Evolutionary conservation across 2,888 invertebrate species (phyloP).

Genomic region (Dynastes maya): DNA sequence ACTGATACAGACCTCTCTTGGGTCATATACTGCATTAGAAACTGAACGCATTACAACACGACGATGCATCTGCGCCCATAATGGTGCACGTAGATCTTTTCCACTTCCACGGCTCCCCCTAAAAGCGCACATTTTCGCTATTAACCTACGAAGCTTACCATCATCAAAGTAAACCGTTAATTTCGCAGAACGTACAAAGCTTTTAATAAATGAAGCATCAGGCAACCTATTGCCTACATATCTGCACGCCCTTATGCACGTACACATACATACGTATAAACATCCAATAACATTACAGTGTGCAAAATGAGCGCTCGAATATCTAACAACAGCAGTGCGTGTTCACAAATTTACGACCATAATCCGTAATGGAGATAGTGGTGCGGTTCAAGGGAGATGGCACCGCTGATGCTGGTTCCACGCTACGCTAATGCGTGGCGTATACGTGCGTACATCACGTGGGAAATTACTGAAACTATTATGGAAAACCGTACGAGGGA

Average conservation of each 20-base stretch:
- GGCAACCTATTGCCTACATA: conserved; percentile 24
- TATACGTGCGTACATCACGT: conserved; percentile 45
- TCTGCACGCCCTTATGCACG: conserved; percentile 31
- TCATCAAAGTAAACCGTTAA: conserved; percentile 44
- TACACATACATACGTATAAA: conserved; percentile 24
- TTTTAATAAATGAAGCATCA: conserved; percentile 45
- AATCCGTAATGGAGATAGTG: conserved; percentile 51
- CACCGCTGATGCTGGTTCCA: conserved; percentile 34
- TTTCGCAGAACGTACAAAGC: conserved; percentile 42
- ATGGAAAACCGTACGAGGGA: conserved; percentile 23
- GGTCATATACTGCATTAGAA: background rate
- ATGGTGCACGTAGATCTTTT: conserved; percentile 8
- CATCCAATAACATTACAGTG: conserved; percentile 46
- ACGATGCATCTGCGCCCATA: background rate
- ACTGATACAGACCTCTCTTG: too few species aligned
- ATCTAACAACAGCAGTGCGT: conserved; percentile 42
- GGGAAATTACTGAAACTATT: conserved; percentile 50
- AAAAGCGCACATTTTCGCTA: conserved; percentile 16
- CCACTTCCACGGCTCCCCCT: conserved; percentile 7
- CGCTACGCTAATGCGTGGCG: conserved; percentile 35
- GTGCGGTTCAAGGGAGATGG: conserved; percentile 44
- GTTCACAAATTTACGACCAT: conserved; percentile 50
- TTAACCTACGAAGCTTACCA: conserved; percentile 4
- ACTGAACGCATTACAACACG: background rate
- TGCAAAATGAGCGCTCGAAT: conserved; percentile 43